A percentile compares a stretch with the other conserved stretches of the same genome.
Evolutionary conservation across 2,797 vertebrate genomes (phyloP).

Genomic region (Pseudochaenichthys georgianus): DNA sequence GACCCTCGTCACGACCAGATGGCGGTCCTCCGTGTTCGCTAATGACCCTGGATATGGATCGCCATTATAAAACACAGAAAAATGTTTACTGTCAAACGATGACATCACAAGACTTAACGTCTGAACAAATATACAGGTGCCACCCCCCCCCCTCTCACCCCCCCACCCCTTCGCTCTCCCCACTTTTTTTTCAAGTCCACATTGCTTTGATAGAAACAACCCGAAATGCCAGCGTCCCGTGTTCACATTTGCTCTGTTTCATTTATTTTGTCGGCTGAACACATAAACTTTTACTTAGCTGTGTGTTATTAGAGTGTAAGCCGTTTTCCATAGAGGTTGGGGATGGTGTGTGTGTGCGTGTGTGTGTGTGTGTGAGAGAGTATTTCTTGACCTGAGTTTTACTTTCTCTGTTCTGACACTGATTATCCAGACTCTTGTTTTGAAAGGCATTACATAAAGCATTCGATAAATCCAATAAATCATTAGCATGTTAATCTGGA

Average conservation of each 20-base stretch:
- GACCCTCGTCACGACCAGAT: slow-evolving; percentile 40
- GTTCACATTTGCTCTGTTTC: slow-evolving; percentile 68
- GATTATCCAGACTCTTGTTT: slow-evolving; percentile 50
- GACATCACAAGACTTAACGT: slow-evolving; percentile 81
- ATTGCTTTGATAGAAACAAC: slow-evolving; percentile 68
- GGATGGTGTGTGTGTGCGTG: slow-evolving; percentile 7
- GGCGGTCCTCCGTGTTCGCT: slow-evolving; percentile 63
- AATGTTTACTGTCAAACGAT: slow-evolving; percentile 78
- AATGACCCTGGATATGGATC: slow-evolving; percentile 62
- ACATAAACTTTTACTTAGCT: slow-evolving; percentile 85
- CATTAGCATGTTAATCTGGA: slow-evolving; percentile 37
- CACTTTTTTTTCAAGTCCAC: slow-evolving; percentile 60
- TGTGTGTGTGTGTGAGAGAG: slow-evolving; percentile 4
- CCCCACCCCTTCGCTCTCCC: not conserved
- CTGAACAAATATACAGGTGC: slow-evolving; percentile 80
- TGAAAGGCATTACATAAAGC: slow-evolving; percentile 33
- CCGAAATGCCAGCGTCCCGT: slow-evolving; percentile 43
- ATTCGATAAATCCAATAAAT: slow-evolving; percentile 43
- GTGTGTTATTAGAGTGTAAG: slow-evolving; percentile 75
- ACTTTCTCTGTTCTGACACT: slow-evolving; percentile 39
- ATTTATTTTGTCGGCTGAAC: slow-evolving; percentile 85
- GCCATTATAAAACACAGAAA: slow-evolving; percentile 69
- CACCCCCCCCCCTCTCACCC: not conserved
- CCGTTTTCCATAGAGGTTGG: slow-evolving; percentile 54
- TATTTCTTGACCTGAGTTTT: slow-evolving; percentile 25